Evolutionary conservation across 1,140 invertebrate genomes (phyloP).

Genomic region (Zaprionus capensis): DNA sequence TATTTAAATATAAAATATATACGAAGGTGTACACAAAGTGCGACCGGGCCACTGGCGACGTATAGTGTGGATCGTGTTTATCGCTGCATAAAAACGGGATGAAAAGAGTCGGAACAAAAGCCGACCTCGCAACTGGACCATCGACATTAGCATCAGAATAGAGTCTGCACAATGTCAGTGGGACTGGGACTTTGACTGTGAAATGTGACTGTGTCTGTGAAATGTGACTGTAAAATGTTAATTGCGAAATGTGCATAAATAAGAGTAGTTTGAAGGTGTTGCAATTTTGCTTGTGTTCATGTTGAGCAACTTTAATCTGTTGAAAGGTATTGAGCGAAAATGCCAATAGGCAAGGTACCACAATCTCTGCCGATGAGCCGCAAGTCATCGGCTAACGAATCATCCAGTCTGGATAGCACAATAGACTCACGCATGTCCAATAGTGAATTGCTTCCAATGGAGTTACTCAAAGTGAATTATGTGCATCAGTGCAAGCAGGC

Average conservation of each 20-base stretch:
- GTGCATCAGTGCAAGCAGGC: slow-evolving; percentile 78
- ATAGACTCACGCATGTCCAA: slow-evolving; percentile 64
- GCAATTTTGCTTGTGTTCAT: slow-evolving; percentile 23
- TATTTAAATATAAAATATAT: slow-evolving; percentile 38
- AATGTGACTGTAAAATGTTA: neutral
- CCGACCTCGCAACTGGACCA: slow-evolving; percentile 44
- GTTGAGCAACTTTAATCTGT: slow-evolving; percentile 30
- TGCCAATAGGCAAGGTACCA: slow-evolving; percentile 65
- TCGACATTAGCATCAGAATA: slow-evolving; percentile 52
- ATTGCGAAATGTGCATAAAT: slow-evolving; percentile 46
- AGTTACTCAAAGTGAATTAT: slow-evolving; percentile 77
- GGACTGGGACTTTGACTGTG: slow-evolving; percentile 13
- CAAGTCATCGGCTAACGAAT: slow-evolving; percentile 40
- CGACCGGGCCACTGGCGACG: neutral
- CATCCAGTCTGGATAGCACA: slow-evolving; percentile 56
- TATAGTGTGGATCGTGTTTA: slow-evolving; percentile 29
- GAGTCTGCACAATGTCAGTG: slow-evolving; percentile 7
- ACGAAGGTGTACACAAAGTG: slow-evolving; percentile 10
- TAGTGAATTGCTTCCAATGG: slow-evolving; percentile 77
- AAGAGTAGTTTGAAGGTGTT: slow-evolving; percentile 19
- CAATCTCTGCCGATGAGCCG: slow-evolving; percentile 25
- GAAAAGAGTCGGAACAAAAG: slow-evolving; percentile 36
- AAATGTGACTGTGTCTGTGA: slow-evolving; percentile 13
- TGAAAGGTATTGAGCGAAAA: slow-evolving; percentile 38
- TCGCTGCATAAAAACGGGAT: slow-evolving; percentile 30